phyloP scores from a whole-genome alignment of 2,113 vertebrate genomes.

The Collichthys lucidus region DNA sequence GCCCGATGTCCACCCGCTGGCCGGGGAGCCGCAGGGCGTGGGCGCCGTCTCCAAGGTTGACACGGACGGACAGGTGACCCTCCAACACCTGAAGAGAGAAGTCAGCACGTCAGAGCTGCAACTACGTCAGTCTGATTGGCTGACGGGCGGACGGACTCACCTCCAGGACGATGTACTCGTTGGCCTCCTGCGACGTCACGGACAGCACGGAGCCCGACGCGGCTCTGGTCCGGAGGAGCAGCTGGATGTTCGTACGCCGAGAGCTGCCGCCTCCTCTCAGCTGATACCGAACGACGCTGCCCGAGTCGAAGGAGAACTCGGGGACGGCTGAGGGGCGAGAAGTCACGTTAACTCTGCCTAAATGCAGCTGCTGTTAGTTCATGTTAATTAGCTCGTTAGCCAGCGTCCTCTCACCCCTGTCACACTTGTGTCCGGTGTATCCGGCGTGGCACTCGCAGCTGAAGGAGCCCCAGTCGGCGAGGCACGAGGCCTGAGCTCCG shows the following conservation, averaged over 20 bases:
- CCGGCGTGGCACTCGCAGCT: constrained; percentile 89
- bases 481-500: constrained; percentile 86
- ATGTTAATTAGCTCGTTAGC: no score
- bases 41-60: constrained; percentile 84
- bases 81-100: constrained; percentile 80
- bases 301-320: constrained; percentile 89
- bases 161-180: constrained; percentile 84
- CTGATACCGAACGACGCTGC: constrained; percentile 85
- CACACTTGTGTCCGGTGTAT: constrained; percentile 87
- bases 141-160: constrained; percentile 62
- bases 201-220: constrained; percentile 84
- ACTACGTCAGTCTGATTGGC: neutral
- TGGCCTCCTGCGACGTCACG: constrained; percentile 79
- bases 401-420: constrained; percentile 80
- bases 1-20: constrained; percentile 86
- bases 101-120: no score
- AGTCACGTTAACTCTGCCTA: no score
- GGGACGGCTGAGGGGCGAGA: constrained; percentile 80
- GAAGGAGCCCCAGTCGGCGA: constrained; percentile 88
- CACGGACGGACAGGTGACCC: constrained; percentile 84
- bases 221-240: constrained; percentile 87
- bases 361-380: no score
- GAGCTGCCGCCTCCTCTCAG: constrained; percentile 79
- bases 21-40: constrained; percentile 80
- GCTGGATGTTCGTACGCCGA: constrained; percentile 81